Conservation (phyloP, 1,140 invertebrate genomes). For the Heliconius hermathena region DNA sequence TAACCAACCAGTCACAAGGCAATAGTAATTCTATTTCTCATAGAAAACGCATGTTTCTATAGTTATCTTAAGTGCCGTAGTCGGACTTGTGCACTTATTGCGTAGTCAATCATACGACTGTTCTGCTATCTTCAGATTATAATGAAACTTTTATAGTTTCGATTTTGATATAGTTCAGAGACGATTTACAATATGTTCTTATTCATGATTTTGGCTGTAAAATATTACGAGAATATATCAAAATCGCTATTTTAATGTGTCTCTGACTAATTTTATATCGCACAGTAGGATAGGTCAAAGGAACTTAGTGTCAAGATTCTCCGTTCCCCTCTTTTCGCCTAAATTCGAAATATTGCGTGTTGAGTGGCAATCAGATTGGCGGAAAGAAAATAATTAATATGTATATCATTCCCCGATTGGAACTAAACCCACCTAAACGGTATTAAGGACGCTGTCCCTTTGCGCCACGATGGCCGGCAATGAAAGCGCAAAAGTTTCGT, state of each 20-base stretch:
- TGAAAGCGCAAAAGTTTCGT: too few species aligned
- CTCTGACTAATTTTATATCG: background rate
- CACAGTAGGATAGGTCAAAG: background rate
- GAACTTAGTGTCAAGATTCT: background rate
- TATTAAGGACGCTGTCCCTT: background rate
- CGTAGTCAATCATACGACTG: slow-evolving; percentile 71
- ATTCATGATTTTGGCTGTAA: background rate
- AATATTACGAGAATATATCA: background rate
- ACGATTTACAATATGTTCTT: background rate
- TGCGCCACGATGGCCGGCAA: background rate
- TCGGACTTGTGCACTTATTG: slow-evolving; percentile 57
- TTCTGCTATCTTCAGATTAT: slow-evolving; percentile 75
- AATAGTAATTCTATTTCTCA: background rate
- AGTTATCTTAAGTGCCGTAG: slow-evolving; percentile 49
- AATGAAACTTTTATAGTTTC: slow-evolving; percentile 77
- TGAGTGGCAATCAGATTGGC: background rate
- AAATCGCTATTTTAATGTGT: background rate
- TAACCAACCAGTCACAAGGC: too few species aligned
- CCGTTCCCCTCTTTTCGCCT: background rate
- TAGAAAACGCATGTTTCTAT: slow-evolving; percentile 34
- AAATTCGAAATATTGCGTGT: background rate
- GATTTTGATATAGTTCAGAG: slow-evolving; percentile 53
- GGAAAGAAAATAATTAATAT: background rate
- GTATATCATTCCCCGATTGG: background rate
- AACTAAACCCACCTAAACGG: background rate